Evolutionary conservation across 1,140 invertebrate species (phyloP).

Genomic region (Sitobion miscanthi): DNA sequence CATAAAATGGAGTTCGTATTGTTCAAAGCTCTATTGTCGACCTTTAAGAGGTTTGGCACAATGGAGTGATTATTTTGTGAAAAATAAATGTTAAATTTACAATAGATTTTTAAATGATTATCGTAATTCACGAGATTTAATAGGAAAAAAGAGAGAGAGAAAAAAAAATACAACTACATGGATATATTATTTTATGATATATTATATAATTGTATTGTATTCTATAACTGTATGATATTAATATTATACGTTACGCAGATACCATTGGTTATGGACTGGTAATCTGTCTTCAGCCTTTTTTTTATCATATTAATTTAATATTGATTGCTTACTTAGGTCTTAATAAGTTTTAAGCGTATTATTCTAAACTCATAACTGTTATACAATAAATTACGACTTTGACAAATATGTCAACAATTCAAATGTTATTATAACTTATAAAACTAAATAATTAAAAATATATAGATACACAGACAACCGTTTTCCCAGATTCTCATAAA

Average conservation of each 20-base stretch:
- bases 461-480: neutral
- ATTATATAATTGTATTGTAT: neutral
- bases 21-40: neutral
- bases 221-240: neutral
- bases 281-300: neutral
- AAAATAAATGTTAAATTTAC: slow-evolving; percentile 18
- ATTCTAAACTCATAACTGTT: neutral
- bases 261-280: neutral
- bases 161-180: neutral
- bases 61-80: neutral
- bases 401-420: neutral
- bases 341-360: neutral
- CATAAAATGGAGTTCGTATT: neutral
- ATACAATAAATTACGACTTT: neutral
- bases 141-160: neutral
- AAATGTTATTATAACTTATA: neutral
- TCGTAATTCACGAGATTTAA: neutral
- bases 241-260: neutral
- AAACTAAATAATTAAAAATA: neutral
- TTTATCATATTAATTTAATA: neutral
- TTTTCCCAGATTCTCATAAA: neutral
- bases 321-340: neutral
- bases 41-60: neutral
- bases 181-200: neutral
- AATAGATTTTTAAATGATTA: slow-evolving; percentile 13